phyloP scores from a whole-genome alignment of 2,113 vertebrate genomes.

The Dasyurus viverrinus region DNA sequence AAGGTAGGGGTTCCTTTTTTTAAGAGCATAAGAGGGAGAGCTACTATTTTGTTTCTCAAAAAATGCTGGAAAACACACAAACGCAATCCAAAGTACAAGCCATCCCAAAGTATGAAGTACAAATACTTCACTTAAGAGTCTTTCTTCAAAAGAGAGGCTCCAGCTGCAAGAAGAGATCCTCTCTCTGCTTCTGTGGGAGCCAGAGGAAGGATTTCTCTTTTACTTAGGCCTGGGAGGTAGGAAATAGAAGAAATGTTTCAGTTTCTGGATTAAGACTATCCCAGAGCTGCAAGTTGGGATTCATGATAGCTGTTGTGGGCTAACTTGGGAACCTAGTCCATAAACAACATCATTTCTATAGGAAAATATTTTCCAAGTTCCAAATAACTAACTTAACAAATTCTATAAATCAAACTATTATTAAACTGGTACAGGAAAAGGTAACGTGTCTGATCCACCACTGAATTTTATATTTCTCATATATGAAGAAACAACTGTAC shows the following conservation, averaged over 20 bases:
- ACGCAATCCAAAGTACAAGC: not conserved
- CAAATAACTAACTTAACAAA: slow-evolving; percentile 57
- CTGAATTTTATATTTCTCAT: slow-evolving; percentile 69
- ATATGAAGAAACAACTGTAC: slow-evolving; percentile 64
- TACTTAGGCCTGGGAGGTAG: not conserved
- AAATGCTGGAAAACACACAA: not conserved
- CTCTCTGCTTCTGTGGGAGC: not conserved
- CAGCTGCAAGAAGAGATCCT: not conserved
- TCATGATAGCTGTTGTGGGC: slow-evolving; percentile 24
- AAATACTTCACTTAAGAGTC: not conserved
- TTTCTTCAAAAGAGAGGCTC: not conserved
- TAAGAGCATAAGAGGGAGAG: not conserved
- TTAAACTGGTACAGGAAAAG: slow-evolving; percentile 68
- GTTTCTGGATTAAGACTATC: not conserved
- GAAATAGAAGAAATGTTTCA: not conserved
- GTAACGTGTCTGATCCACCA: slow-evolving; percentile 62
- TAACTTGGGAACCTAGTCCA: slow-evolving; percentile 46
- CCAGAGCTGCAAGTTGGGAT: not conserved
- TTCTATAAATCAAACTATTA: slow-evolving; percentile 63
- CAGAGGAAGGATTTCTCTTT: not conserved
- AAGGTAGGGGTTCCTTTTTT: not conserved
- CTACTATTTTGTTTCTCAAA: not conserved
- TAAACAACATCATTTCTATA: slow-evolving; percentile 52
- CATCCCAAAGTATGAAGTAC: not conserved
- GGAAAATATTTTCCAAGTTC: slow-evolving; percentile 54